A percentile compares a stretch with the other conserved stretches of the same genome.
Evolutionary conservation across 2,888 invertebrate species (phyloP).

Genomic region (Neoscelio sp.): DNA sequence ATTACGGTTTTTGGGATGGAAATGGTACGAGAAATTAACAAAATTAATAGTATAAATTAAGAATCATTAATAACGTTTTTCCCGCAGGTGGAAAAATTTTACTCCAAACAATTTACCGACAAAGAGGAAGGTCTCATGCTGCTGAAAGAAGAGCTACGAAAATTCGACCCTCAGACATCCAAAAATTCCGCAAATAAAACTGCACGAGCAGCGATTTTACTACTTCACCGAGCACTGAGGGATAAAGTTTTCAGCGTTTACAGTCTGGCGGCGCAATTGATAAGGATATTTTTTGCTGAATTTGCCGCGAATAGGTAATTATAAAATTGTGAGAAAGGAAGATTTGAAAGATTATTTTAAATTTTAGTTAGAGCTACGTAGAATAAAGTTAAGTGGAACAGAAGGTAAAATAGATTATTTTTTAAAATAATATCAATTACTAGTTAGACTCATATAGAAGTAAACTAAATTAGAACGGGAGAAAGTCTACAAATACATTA

Average conservation of each 20-base stretch:
- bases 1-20: conserved; percentile 96
- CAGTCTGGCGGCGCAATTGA: conserved; percentile 92
- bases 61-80: too few relatives aligned
- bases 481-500: too few relatives aligned
- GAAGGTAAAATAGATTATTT: too few relatives aligned
- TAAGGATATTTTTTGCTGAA: conserved; percentile 91
- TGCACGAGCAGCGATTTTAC: conserved; percentile 91
- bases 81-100: conserved; percentile 95
- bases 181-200: conserved; percentile 89
- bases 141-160: conserved; percentile 85
- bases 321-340: too few relatives aligned
- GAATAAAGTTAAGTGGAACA: too few relatives aligned
- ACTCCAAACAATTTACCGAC: conserved; percentile 94
- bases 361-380: too few relatives aligned
- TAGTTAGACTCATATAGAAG: too few relatives aligned
- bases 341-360: not conserved
- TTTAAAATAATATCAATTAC: too few relatives aligned
- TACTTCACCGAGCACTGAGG: conserved; percentile 91
- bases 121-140: conserved; percentile 94
- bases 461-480: too few relatives aligned
- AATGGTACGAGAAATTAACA: conserved; percentile 85
- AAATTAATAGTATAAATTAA: too few relatives aligned
- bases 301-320: conserved; percentile 91
- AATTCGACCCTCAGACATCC: conserved; percentile 81
- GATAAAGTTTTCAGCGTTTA: conserved; percentile 96